phyloP scores from a whole-genome alignment of 2,113 vertebrate genomes.

The Lycocorax pyrrhopterus region DNA sequence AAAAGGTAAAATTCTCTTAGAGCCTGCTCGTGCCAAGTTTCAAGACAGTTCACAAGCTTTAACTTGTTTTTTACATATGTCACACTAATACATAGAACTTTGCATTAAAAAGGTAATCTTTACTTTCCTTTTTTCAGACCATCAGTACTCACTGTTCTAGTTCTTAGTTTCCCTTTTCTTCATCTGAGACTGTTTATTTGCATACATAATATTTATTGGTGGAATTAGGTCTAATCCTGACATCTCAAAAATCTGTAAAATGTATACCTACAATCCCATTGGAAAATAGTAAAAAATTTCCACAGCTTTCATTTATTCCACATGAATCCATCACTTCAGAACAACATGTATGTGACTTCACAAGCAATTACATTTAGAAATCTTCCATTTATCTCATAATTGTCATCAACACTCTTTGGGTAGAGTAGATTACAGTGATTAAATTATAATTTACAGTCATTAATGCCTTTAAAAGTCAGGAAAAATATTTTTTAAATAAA shows the following conservation, averaged over 20 bases:
- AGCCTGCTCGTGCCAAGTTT: slow-evolving; percentile 39
- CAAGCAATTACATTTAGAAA: not conserved
- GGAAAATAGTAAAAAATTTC: not conserved
- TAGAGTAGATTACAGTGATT: not conserved
- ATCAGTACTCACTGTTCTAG: not conserved
- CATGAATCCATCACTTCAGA: not conserved
- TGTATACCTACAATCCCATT: not conserved
- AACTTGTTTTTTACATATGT: slow-evolving; percentile 9
- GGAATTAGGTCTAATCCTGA: not conserved
- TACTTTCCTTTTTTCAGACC: slow-evolving; percentile 14
- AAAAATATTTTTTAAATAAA: not conserved
- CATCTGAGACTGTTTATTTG: not conserved
- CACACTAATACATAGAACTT: not conserved
- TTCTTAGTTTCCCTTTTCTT: not conserved
- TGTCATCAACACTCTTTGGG: not conserved
- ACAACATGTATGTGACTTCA: not conserved
- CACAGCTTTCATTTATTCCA: not conserved
- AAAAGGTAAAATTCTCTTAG: slow-evolving; percentile 48
- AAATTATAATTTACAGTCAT: not conserved
- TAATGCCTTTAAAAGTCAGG: not conserved
- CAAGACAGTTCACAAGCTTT: slow-evolving; percentile 44
- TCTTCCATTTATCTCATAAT: not conserved
- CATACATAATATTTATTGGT: not conserved
- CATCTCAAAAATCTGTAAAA: not conserved
- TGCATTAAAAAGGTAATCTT: slow-evolving; percentile 22